Conservation (phyloP, 64 coral and sea anemone genomes). For the Montipora cactus region DNA sequence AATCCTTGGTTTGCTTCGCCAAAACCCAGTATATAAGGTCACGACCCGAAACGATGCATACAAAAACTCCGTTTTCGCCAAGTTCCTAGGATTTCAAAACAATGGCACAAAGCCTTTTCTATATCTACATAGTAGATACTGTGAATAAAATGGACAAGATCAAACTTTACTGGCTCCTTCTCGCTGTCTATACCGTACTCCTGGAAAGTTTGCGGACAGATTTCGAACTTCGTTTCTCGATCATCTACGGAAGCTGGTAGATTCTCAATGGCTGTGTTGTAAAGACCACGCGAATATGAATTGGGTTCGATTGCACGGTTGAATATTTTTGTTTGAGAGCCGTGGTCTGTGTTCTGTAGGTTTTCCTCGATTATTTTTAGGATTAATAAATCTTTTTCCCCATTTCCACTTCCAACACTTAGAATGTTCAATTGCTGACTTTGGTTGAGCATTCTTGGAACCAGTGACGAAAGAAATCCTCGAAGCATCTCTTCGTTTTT, state of each 20-base stretch:
- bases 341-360: background rate
- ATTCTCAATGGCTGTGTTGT: background rate
- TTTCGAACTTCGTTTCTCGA: background rate
- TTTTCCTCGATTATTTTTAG: constrained; percentile 11
- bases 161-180: background rate
- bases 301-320: constrained; percentile 23
- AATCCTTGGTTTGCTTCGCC: background rate
- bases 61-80: background rate
- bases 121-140: constrained; percentile 25
- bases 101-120: background rate
- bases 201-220: background rate
- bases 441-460: constrained; percentile 39
- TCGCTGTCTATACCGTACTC: background rate
- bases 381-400: constrained; percentile 1
- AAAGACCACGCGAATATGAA: background rate
- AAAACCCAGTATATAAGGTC: background rate
- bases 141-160: constrained; percentile 26
- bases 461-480: background rate
- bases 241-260: background rate
- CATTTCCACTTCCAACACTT: constrained; percentile 22
- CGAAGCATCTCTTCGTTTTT: background rate
- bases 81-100: constrained; percentile 5
- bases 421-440: constrained; percentile 23
- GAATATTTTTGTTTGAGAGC: background rate
- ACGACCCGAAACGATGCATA: background rate